Evolutionary conservation across 2,797 vertebrate genomes (phyloP), one percentile per base, ranked within the genome.

Genomic region (Choloepus didactylus): DNA sequence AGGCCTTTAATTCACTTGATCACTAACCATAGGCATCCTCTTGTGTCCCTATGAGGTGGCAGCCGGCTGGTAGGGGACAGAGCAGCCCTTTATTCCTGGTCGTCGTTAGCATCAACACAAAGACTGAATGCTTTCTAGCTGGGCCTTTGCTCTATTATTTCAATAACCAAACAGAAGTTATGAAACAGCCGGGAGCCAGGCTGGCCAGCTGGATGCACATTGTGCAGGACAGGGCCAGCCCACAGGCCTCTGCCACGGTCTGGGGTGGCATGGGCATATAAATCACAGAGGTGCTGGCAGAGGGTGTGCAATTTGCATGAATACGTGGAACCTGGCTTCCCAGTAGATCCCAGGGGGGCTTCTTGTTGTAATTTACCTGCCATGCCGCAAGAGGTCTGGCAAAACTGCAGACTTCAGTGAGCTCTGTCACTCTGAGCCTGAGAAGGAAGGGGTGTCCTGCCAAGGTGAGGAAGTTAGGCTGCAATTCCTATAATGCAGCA

Each of bases 111-210:
- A 54, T 95, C 56, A 44, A 44, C 90, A 27, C 1, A 0, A 87
- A 23, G 72, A 96, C 81, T 27, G 77, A 91, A 87, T 6, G 9
- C 97, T 95, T 75, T 46, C 84, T 86, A 75, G 94, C 97, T 97
- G 95, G 76, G 93, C 90, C 87, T 95, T 86, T 70, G 56, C 67
- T 0, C 0, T 95, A 54, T 67, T 87, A 64, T 94, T 98, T 92
- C 72, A 90, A 19, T 89, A 80, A 11, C 82, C 89, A 87, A 83
- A 70, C 18, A 76, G n/a, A 88, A 89, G 87, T 91, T 38, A 3
- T 10, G 5, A 86, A 85, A 80, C 93, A 95, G 29, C 80, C 73
- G n/a, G 56, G 44, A 44, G 49, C 87, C 73, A 15, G 59, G n/a
- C 12, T 62, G 79, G 51, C 0, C 5, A 59, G 14, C 59, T 15